phyloP scores from a whole-genome alignment of 2,888 invertebrate genomes.

The Drosophila infuscata region DNA sequence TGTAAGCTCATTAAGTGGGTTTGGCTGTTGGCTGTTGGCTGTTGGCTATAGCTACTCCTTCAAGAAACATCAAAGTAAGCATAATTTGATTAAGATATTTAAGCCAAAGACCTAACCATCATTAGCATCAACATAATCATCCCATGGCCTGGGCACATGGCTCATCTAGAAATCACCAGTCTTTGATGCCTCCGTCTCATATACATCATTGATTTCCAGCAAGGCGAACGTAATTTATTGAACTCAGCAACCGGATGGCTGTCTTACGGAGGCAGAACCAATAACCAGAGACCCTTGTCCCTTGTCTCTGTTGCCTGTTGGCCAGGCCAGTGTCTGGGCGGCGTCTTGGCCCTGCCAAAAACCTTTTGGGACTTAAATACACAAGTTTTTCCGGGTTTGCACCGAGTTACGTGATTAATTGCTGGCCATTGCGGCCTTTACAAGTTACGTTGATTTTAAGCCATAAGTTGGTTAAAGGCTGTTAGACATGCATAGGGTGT shows the following conservation, averaged over 20 bases:
- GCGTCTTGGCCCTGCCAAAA: slow-evolving; percentile 33
- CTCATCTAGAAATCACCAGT: slow-evolving; percentile 58
- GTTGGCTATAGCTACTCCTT: slow-evolving; percentile 28
- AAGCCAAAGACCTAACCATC: slow-evolving; percentile 80
- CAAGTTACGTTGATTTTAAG: slow-evolving; percentile 69
- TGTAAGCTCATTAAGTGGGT: slow-evolving; percentile 78
- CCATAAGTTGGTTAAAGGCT: slow-evolving; percentile 64
- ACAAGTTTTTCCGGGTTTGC: slow-evolving; percentile 64
- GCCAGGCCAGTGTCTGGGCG: slow-evolving; percentile 8
- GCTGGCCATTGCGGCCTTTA: slow-evolving; percentile 55
- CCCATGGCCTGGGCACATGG: slow-evolving; percentile 27
- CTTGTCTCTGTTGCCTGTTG: slow-evolving; percentile 15
- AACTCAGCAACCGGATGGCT: slow-evolving; percentile 52
- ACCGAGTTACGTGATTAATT: slow-evolving; percentile 69
- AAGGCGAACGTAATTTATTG: slow-evolving; percentile 71
- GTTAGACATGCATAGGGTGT: slow-evolving; percentile 64
- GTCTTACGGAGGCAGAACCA: slow-evolving; percentile 41
- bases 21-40: slow-evolving; percentile 52
- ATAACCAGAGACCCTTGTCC: slow-evolving; percentile 21
- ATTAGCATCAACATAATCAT: slow-evolving; percentile 79
- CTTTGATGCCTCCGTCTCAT: slow-evolving; percentile 69
- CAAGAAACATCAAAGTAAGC: slow-evolving; percentile 80
- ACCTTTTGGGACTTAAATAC: slow-evolving; percentile 69
- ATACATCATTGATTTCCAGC: slow-evolving; percentile 67
- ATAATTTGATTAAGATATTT: slow-evolving; percentile 82